Base-by-base conservation (phyloP, 2,888 invertebrate species). In the Steinernema hermaphroditum region DNA sequence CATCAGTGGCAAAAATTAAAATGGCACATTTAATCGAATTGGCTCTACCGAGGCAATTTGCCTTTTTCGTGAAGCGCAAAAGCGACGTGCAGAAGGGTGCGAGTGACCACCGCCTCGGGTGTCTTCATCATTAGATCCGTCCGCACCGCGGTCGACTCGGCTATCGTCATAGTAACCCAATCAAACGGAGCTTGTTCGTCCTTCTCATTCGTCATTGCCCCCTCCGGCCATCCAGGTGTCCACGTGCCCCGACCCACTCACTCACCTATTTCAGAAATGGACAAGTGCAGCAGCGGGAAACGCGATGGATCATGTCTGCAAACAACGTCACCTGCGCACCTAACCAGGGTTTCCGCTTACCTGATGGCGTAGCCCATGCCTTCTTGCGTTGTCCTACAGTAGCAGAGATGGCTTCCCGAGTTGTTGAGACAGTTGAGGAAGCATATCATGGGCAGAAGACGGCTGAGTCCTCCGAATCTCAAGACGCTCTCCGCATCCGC, bases 101-200 rank as follows among this genome's bases (percentile, higher is more conserved):
- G 50, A 50, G 50, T 50, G 50, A 50, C 50, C 50, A 50, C 50
- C 50, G 24, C 50, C 62, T 29, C 46, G 4, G 22, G 46, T 46
- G 46, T 46, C 46, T 46, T 46, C 46, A 37, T 37, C 37, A 12
- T 37, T 12, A 4, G 37, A 37, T 37, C 37, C 37, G 9, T 46
- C 22, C 6, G 46, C 22, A 16, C 16, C 46, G 46, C 6, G 4
- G 9, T 19, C 46, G 37, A 8, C 46, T 46, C 46, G 46, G 46
- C 46, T 32, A 62, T 62, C 62, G 62, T 62, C 62, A 62, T 62
- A 62, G 62, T 62, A 62, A 62, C 62, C 62, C 62, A 62, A 62
- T 62, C 62, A 62, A 32, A 62, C 29, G 62, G 37, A 37, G 29
- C 62, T 62, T 16, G 62, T 29, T 32, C 62, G 62, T 46, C 46